These are phyloP conservation scores for Creontiades dilutus DNA, from an alignment of 2,888 invertebrate genomes.

Conservation along the genomic window DNA sequence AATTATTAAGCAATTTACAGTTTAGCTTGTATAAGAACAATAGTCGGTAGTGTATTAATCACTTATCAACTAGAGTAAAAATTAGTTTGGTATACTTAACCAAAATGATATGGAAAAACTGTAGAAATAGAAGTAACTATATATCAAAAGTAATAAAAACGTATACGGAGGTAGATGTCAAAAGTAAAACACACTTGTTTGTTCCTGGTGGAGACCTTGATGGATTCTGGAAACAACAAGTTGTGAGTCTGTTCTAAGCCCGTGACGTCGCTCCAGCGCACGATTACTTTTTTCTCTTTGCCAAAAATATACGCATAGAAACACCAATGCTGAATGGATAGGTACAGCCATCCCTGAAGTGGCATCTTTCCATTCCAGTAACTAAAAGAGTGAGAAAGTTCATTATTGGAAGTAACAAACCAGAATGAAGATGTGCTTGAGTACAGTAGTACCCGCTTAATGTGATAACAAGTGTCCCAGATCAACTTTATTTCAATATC, in stretches of 20 bases:
- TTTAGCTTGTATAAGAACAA: no score
- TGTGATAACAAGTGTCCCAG: no score
- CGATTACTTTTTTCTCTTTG: constrained; percentile 90
- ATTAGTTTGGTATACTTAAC: no score
- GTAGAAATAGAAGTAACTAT: no score
- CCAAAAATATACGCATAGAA: constrained; percentile 97
- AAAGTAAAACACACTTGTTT: constrained; percentile 79
- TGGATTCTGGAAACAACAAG: constrained; percentile 90
- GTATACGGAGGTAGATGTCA: not conserved
- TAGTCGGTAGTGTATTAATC: no score
- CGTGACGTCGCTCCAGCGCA: constrained; percentile 94
- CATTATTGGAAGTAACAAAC: no score
- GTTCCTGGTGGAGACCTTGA: constrained; percentile 91
- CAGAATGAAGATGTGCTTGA: no score
- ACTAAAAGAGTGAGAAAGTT: constrained; percentile 49
- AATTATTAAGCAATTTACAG: no score
- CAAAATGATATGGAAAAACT: no score
- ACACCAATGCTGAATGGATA: constrained; percentile 97
- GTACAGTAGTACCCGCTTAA: no score
- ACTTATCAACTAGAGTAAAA: no score
- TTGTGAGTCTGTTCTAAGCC: constrained; percentile 89
- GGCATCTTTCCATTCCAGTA: constrained; percentile 96
- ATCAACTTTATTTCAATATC: no score
- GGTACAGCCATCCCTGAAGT: constrained; percentile 97
- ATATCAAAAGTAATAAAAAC: not conserved